phyloP scores from a whole-genome alignment of 2,797 vertebrate species.

The Morelia viridis region DNA sequence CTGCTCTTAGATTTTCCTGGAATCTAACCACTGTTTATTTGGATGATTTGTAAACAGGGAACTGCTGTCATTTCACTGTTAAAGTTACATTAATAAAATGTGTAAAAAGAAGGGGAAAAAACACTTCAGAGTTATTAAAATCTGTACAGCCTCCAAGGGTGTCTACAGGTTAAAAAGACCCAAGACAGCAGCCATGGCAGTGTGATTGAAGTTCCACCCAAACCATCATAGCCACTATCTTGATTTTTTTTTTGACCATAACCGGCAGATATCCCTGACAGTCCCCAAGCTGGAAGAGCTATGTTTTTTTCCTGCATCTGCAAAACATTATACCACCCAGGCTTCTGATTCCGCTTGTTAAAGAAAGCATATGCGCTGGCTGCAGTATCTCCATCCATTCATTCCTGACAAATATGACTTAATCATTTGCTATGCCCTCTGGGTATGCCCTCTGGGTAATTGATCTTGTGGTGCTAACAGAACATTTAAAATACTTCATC shows the following conservation, averaged over 20 bases:
- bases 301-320: not conserved
- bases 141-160: not conserved
- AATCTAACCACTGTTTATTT: not conserved
- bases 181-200: too few species aligned
- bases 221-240: too few species aligned
- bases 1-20: not conserved
- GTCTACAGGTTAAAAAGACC: too few species aligned
- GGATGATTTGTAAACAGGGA: not conserved
- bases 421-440: not conserved
- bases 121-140: slow-evolving; percentile 18
- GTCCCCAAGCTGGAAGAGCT: not conserved
- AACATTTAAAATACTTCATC: too few species aligned
- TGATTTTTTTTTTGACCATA: too few species aligned
- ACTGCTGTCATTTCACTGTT: not conserved
- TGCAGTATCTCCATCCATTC: not conserved
- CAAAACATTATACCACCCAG: not conserved
- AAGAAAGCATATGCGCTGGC: not conserved
- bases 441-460: not conserved
- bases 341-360: not conserved
- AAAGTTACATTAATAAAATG: slow-evolving; percentile 5
- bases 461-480: not conserved
- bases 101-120: not conserved
- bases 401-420: not conserved
- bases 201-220: too few species aligned
- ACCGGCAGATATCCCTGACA: not conserved